phyloP scores from a whole-genome alignment of 2,113 vertebrate genomes.

The Pterocles burchelli region DNA sequence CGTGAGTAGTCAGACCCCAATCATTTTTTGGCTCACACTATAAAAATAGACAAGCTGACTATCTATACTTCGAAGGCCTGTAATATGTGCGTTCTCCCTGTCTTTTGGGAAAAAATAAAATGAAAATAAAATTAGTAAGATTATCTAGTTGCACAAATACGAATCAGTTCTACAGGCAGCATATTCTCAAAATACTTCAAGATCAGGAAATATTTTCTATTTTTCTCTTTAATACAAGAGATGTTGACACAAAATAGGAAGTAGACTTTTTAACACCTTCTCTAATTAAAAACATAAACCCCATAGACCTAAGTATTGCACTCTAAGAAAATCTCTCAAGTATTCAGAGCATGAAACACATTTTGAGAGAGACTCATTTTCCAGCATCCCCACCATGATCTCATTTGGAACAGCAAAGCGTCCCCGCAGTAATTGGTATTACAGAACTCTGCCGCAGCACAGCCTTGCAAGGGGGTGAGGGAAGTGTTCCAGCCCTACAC shows the following conservation, averaged over 20 bases:
- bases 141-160: not conserved
- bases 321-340: not conserved
- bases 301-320: not conserved
- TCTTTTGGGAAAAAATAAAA: not conserved
- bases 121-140: not conserved
- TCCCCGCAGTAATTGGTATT: not conserved
- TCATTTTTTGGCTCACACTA: not conserved
- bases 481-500: not conserved
- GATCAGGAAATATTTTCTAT: not conserved
- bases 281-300: not conserved
- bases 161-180: not conserved
- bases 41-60: not conserved
- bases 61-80: not conserved
- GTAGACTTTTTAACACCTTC: not conserved
- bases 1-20: not conserved
- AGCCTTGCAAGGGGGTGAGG: not conserved
- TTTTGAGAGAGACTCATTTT: not conserved
- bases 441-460: not conserved
- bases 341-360: conserved; percentile 1
- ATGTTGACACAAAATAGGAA: not conserved
- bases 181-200: not conserved
- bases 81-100: not conserved
- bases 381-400: not conserved
- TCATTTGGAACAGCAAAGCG: not conserved
- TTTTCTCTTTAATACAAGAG: not conserved